Evolutionary conservation across 2,888 invertebrate genomes (phyloP), one percentile per base, ranked within the genome.

Genomic region (Dolichopus griseipennis): DNA sequence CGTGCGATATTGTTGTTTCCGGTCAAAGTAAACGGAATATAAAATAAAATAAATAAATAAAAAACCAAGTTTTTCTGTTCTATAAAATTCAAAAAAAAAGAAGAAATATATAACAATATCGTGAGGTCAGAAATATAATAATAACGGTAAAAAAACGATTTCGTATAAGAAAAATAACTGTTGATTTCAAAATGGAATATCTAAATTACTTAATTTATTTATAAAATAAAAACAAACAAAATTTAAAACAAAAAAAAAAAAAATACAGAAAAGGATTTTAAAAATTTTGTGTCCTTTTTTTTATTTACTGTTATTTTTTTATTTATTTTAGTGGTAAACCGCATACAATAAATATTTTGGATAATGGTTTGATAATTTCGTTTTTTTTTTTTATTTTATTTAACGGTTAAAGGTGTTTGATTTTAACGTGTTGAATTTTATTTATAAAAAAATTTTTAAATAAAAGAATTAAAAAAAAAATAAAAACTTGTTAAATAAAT

Each of bases 1-100:
- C 27, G 63, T 20, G 63, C 27, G 27, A 63, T 63, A 63, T 27
- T 63, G 8, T 63, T 63, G 8, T 63, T 63, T 63, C 63, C 63
- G 63, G 63, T 27, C 63, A 63, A 63, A 62, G 18, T 52, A 52
- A 63, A 63, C 63, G 63, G 27, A 63, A 15, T 52, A 52, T 52
- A 7, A 15, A 27, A 27, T 27, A 27, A 27, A n/a, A 9, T 12
- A 41, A 41, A 52, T 52, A 52, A 52, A 52, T 52, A 52, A 3
- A n/a, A 52, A 52, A n/a, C n/a, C 15, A 52, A 18, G 15, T 12
- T 12, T n/a, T 41, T 41, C 3, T 27, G 5, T 27, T 27, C 15
- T 41, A 41, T 7, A 12, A 41, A 12, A 41, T 12, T 41, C 2
- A 41, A 41, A 41, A 41, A 41, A 41, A 4, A 27, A 27, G n/a